These are phyloP conservation scores for Rhagonycha lutea DNA, from an alignment of 2,888 invertebrate species.

Conservation along the genomic window DNA sequence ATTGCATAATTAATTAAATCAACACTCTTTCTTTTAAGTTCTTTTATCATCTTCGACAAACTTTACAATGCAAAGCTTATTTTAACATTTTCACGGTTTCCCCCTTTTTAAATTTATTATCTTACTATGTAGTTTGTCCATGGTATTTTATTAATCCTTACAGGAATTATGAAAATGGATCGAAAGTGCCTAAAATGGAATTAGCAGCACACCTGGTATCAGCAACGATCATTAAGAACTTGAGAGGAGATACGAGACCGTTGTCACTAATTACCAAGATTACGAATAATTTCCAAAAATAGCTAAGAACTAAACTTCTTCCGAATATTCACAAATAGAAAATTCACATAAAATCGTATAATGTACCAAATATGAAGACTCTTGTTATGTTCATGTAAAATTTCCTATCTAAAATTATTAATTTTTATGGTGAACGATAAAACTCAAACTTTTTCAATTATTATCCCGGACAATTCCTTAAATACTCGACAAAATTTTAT, in stretches of 20 bases:
- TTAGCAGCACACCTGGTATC: neutral
- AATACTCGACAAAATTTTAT: no score
- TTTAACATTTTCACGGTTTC: neutral
- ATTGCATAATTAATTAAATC: no score
- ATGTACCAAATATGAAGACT: no score
- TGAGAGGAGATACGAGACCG: neutral
- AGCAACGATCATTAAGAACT: neutral
- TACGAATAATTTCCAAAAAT: neutral
- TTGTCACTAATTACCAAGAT: neutral
- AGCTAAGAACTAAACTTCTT: neutral
- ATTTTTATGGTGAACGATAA: no score
- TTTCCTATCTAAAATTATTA: no score
- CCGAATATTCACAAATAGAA: no score
- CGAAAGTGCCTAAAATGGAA: neutral
- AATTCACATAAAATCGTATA: no score
- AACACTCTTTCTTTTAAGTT: no score
- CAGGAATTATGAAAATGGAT: neutral
- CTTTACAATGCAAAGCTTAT: neutral
- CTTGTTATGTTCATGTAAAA: no score
- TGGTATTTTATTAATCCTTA: neutral
- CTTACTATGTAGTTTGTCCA: neutral
- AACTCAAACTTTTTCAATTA: no score
- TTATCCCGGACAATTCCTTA: no score
- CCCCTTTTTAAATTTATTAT: neutral
- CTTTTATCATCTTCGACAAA: neutral